Evolutionary conservation across 2,888 invertebrate genomes (phyloP), one percentile per base, ranked within the genome.

Genomic region (Acrobasis suavella): DNA sequence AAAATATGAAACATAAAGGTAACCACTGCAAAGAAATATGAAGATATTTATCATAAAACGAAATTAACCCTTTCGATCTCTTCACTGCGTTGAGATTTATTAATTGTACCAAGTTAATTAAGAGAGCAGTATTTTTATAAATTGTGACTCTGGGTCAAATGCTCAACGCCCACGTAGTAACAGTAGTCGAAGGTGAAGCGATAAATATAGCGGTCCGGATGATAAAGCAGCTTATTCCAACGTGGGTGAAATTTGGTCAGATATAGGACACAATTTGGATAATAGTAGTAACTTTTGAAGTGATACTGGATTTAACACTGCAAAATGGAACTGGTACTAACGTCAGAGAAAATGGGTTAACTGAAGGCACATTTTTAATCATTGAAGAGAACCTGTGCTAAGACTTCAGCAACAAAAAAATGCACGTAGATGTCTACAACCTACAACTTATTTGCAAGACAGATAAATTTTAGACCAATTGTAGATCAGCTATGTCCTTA

Each of bases 161-260:
- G 15, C 39, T 16, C 14, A n/a, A 39, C 55, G 39, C 55, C 55
- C 39, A 55, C 55, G 32, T 39, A 16, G 1, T 55, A 55, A 55
- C 55, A 55, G 55, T 55, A 55, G 55, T 55, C 12, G 16, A 39
- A 38, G 39, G 8, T n/a, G 22, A 9, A 55, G 55, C 16, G 39
- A 55, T 55, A 55, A 55, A 55, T 55, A 55, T 37, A 55, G 55
- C 55, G 15, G 55, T 55, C 12, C n/a, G 37, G 39, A 16, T 55
- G 46, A 46, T 46, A 46, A n/a, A 14, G 46, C 46, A 46, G 46
- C 14, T 7, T 3, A n/a, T 14, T 46, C 14, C n/a, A 6, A 46
- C 46, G 46, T 46, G 46, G 46, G 46, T 46, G 46, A n/a, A 46
- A 42, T 42, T 42, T 42, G 42, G 12, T 42, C 42, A 42, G 12